phyloP scores from a whole-genome alignment of 2,113 vertebrate species.

The Toxotes chatareus region DNA sequence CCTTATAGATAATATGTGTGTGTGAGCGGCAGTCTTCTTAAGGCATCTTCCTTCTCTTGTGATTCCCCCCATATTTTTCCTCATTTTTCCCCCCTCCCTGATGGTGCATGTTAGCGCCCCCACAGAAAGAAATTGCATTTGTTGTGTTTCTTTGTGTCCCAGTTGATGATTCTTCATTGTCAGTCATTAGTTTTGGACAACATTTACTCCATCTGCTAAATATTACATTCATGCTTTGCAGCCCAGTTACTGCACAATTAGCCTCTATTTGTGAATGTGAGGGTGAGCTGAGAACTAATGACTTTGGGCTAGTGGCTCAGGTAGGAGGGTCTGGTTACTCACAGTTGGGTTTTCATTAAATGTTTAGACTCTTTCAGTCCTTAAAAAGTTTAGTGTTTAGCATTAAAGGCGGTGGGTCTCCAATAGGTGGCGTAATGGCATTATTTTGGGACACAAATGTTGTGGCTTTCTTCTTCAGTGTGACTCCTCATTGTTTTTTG shows the following conservation, averaged over 20 bases:
- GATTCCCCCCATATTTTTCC: background rate
- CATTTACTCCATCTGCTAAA: conserved; percentile 37
- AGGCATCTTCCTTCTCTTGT: background rate
- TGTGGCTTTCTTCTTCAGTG: background rate
- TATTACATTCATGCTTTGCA: conserved; percentile 14
- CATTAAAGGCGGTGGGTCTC: conserved; percentile 9
- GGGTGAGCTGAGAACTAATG: conserved; percentile 31
- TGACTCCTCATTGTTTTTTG: background rate
- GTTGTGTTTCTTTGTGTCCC: background rate
- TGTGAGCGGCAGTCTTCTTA: background rate
- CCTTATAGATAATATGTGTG: background rate
- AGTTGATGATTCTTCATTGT: conserved; percentile 15
- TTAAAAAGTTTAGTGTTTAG: conserved; percentile 2
- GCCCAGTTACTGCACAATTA: conserved; percentile 26
- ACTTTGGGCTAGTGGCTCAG: conserved; percentile 38
- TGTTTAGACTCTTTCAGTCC: conserved; percentile 15
- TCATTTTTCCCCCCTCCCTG: background rate
- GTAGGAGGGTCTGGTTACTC: conserved; percentile 12
- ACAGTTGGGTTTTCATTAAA: conserved; percentile 12
- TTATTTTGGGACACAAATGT: conserved; percentile 7
- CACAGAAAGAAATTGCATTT: background rate
- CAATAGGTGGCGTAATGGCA: conserved; percentile 61
- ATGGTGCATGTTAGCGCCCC: background rate
- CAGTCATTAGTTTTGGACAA: background rate
- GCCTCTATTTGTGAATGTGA: conserved; percentile 25